Base-by-base conservation (phyloP, 1,140 invertebrate species). In the Zophobas morio region DNA sequence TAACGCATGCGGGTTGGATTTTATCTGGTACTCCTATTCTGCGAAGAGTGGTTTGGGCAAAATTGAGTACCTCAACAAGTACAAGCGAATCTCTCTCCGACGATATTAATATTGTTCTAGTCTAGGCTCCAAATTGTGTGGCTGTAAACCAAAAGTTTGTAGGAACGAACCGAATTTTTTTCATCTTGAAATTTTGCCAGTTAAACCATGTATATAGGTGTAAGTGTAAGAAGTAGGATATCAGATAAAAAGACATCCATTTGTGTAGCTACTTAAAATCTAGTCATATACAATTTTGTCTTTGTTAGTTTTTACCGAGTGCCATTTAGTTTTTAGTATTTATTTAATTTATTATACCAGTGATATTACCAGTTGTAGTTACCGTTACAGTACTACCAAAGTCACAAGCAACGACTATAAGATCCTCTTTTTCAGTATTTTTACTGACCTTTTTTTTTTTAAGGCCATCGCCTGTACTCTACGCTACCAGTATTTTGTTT, bases 301-400 rank as follows among this genome's bases (percentile, higher is more conserved):
- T 40, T 66, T 6, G 60, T 63, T 36, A 63, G 5, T 8, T 63
- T 36, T 20, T 20, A 20, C 20, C 20, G 35, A 66, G 60, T 66
- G 60, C 60, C 60, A 66, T 66, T 42, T 66, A 66, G 37, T 42
- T 66, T 4, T 60, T 66, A 51, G 49, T 40, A 66, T 66, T 66
- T 42, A 39, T 63, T 63, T 63, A 63, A 36, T 0, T 42, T 47
- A 20, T 20, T 20, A 20, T 66, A 66, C 39, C 8, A 66, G 39
- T 42, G 60, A 66, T 66, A 66, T 66, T 66, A 36, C 6, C 6
- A 46, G 42, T 46, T 3, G 3, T 8, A 51, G 49, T 51, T 51
- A 51, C 49, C 49, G 2, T n/a, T 8, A 4, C 42, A 46, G 42
- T 46, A 8, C 42, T 3, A 46, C 42, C 42, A 46, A 46, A 46